These are phyloP conservation scores for Melanchra persicariae DNA, from an alignment of 2,888 invertebrate species.

Conservation along the genomic window DNA sequence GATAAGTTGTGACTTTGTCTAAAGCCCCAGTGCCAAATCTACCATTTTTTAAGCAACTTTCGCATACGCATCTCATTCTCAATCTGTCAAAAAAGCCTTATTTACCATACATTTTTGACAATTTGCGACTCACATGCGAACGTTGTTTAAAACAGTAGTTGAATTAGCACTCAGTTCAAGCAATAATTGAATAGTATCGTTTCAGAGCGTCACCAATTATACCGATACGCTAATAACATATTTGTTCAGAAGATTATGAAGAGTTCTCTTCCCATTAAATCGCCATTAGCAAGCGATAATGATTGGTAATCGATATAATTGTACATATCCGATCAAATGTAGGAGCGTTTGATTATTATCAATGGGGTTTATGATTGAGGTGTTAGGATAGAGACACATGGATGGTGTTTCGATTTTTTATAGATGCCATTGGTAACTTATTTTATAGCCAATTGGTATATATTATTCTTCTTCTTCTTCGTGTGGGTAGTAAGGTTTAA, in stretches of 20 bases:
- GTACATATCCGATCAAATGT: slow-evolving; percentile 42
- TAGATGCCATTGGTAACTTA: background rate
- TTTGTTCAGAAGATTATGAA: slow-evolving; percentile 47
- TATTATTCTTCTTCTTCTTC: no score
- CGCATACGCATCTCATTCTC: no score
- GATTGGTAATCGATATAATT: slow-evolving; percentile 53
- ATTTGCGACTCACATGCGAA: no score
- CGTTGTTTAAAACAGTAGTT: no score
- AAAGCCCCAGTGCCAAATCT: no score
- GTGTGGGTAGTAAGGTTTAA: no score
- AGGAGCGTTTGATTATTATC: slow-evolving; percentile 38
- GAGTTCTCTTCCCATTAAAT: slow-evolving; percentile 44
- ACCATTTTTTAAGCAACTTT: no score
- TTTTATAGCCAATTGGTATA: no score
- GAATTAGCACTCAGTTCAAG: no score
- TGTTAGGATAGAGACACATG: slow-evolving; percentile 16
- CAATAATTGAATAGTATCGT: background rate
- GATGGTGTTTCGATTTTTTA: background rate
- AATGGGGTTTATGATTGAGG: slow-evolving; percentile 18
- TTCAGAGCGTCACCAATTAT: slow-evolving; percentile 1
- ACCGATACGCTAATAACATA: slow-evolving; percentile 45
- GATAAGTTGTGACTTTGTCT: no score
- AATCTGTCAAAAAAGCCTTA: no score
- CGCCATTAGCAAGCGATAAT: slow-evolving; percentile 52
- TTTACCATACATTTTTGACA: no score